These are phyloP conservation scores for Tethya wilhelma DNA, from an alignment of 37 sponge, comb jelly and placozoan species.

Conservation along the genomic window DNA sequence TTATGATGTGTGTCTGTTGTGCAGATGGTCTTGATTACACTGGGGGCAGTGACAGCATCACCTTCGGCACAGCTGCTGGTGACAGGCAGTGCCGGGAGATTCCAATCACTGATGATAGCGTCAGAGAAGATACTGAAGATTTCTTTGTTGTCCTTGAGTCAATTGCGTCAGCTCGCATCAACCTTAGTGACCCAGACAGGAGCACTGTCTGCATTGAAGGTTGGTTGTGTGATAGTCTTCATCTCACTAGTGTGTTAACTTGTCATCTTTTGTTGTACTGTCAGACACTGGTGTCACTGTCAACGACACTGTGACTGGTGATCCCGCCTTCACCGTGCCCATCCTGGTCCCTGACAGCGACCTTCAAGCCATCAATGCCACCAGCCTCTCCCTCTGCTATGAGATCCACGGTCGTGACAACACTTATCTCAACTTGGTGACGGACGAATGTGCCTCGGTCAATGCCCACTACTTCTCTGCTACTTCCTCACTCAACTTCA, in stretches of 20 bases:
- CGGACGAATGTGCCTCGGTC: conserved; percentile 45
- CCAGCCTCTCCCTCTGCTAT: conserved; percentile 35
- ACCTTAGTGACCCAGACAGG: neutral
- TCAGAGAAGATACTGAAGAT: neutral
- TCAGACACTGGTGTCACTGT: neutral
- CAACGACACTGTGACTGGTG: conserved; percentile 56
- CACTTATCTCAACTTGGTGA: conserved; percentile 37
- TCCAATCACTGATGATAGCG: neutral
- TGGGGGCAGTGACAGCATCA: neutral
- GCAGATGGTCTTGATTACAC: conserved; percentile 4
- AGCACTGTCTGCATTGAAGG: conserved; percentile 6
- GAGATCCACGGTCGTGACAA: conserved; percentile 35
- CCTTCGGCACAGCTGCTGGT: neutral
- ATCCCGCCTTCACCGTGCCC: conserved; percentile 53
- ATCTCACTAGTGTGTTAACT: neutral
- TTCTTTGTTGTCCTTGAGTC: neutral
- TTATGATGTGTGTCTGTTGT: too few species aligned
- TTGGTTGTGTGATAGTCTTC: neutral
- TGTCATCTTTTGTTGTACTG: neutral
- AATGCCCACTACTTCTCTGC: conserved; percentile 35
- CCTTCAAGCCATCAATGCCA: neutral
- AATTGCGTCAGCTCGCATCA: neutral
- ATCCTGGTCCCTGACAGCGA: conserved; percentile 5
- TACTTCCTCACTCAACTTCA: conserved; percentile 30
- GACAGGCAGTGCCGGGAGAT: conserved; percentile 1